A percentile compares a stretch with the other conserved stretches of the same genome.
Conservation (phyloP, 2,888 invertebrate species). For the Dexiosoma caninum region DNA sequence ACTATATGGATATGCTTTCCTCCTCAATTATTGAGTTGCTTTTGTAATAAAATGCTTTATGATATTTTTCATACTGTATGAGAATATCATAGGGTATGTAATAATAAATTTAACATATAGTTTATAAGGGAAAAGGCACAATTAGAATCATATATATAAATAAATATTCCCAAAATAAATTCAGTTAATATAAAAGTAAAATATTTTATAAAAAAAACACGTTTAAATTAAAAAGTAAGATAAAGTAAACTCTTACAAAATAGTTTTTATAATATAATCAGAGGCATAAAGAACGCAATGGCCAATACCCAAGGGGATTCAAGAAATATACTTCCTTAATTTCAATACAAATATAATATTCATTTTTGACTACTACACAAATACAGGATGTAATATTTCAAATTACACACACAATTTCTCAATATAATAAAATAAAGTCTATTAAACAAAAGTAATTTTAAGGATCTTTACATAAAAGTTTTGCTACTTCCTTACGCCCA, state of each 20-base stretch:
- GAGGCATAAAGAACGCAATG: conserved; percentile 11
- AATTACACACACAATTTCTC: conserved; percentile 13
- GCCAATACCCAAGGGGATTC: conserved; percentile 36
- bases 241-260: conserved; percentile 10
- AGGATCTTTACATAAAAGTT: conserved; percentile 68
- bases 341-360: background rate
- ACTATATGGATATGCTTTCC: too few relatives aligned
- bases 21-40: too few relatives aligned
- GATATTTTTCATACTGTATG: too few relatives aligned
- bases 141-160: too few relatives aligned
- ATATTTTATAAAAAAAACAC: too few relatives aligned
- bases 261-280: background rate
- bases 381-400: conserved; percentile 53
- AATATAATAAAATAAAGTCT: background rate
- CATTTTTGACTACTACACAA: conserved; percentile 37
- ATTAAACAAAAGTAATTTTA: conserved; percentile 67
- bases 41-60: too few relatives aligned
- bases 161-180: too few relatives aligned
- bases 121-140: too few relatives aligned
- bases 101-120: too few relatives aligned
- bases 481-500: conserved; percentile 74
- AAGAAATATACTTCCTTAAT: background rate
- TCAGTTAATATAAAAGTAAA: too few relatives aligned
- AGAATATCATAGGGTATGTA: too few relatives aligned
- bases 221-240: background rate